Percentiles rank a stretch among this genome's conserved stretches.
phyloP scores from a whole-genome alignment of 2,113 vertebrate species.

The Eonycteris spelaea region DNA sequence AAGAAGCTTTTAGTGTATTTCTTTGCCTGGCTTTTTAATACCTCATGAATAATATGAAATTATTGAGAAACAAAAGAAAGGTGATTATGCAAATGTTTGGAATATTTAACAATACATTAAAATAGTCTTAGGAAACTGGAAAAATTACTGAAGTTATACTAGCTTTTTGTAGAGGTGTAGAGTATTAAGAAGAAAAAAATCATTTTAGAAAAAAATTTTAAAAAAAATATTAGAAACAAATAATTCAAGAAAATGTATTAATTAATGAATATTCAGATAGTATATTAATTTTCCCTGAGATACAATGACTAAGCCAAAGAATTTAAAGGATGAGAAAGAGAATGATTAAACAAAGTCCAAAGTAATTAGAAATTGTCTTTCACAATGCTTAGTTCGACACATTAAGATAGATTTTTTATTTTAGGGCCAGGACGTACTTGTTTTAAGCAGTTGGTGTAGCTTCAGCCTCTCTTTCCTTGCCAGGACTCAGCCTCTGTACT shows the following conservation, averaged over 20 bases:
- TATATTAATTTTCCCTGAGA: neutral
- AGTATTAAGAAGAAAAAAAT: constrained; percentile 24
- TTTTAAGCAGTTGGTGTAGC: neutral
- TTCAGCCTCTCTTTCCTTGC: neutral
- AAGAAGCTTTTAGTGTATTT: constrained; percentile 42
- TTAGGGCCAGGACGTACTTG: neutral
- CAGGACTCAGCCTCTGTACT: neutral
- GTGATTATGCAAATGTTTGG: constrained; percentile 57
- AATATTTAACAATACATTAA: constrained; percentile 50
- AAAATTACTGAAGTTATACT: constrained; percentile 14
- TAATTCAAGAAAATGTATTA: constrained; percentile 16
- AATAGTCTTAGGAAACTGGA: neutral
- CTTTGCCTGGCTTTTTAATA: constrained; percentile 53
- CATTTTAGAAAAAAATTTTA: constrained; percentile 10
- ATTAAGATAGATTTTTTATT: neutral
- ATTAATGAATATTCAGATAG: constrained; percentile 43
- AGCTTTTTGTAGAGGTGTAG: neutral
- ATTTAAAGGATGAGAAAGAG: neutral
- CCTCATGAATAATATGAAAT: constrained; percentile 31
- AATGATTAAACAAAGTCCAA: neutral
- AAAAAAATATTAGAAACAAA: constrained; percentile 35
- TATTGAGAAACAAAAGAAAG: constrained; percentile 50
- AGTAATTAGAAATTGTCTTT: neutral
- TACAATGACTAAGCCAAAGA: neutral
- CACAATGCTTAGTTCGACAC: neutral